Base-by-base conservation (phyloP, 2,113 vertebrate genomes). In the Lutjanus erythropterus region DNA sequence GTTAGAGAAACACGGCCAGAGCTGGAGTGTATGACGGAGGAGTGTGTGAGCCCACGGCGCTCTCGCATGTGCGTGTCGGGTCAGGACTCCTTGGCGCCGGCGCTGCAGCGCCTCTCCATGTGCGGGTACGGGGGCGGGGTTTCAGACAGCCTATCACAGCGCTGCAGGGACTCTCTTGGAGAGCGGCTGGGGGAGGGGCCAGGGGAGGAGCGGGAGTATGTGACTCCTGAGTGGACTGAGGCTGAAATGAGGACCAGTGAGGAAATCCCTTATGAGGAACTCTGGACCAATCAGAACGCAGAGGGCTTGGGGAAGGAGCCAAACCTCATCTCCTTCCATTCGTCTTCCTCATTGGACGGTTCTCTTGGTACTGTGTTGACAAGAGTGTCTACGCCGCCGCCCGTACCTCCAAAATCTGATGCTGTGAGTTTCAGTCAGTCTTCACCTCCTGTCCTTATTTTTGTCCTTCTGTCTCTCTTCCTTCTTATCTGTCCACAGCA, bases 231-330 rank as follows among this genome's bases (percentile, higher is more conserved):
- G 70, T 99, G 97, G 98, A 94, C 95, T 0, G 93, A 96, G 55
- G 94, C 92, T 7, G 93, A 96, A 18, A 94, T 96, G 86, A 94
- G 96, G 89, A 94, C 91, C 81, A 91, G 78, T 64, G 96, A 97
- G 84, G 98, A 99, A 86, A 98, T 98, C 73, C 97, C 98, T 4
- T 99, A 99, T 27, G 98, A 99, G 93, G 98, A 99, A 91, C 95
- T 99, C 16, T 99, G 98, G 98, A 94, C 96, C 91, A 96, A 96
- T 91, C 93, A 96, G 87, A 91, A 81, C 0, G 42, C 93, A 18
- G 96, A 95, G 75, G 83, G 93, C 33, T 77, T 91, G 47, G 92
- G 87, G 49, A 95, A 94, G 59, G 96, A 96, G 75, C 95, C 94
- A 1, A 97, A 97, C 89, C 96, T 97, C 35, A 95, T 96, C 86